Conservation (phyloP, 1,140 invertebrate genomes). For the Notospermus geniculatus region DNA sequence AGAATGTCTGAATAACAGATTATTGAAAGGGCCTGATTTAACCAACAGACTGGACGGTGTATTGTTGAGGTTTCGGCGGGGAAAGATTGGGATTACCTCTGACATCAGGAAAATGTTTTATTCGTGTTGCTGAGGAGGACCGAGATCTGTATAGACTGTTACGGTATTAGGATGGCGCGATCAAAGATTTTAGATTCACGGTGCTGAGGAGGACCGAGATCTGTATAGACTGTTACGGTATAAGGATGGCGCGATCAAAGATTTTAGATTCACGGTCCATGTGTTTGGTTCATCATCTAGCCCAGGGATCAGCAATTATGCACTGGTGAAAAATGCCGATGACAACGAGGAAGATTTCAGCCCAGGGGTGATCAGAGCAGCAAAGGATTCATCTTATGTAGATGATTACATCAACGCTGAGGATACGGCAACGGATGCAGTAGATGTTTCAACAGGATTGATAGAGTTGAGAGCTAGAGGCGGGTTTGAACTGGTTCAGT, state of each 20-base stretch:
- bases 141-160: not conserved
- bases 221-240: not conserved
- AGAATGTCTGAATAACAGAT: slow-evolving; percentile 25
- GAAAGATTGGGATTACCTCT: not conserved
- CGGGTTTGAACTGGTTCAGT: too few relatives aligned
- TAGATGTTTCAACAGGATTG: too few relatives aligned
- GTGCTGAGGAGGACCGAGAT: not conserved
- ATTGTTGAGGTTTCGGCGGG: slow-evolving; percentile 17
- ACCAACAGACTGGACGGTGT: slow-evolving; percentile 32
- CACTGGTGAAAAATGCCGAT: not conserved
- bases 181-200: not conserved
- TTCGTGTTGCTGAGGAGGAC: too few relatives aligned
- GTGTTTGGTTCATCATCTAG: not conserved
- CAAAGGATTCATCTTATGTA: not conserved
- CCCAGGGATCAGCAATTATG: not conserved
- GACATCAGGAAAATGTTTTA: not conserved
- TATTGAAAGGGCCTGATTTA: slow-evolving; percentile 37
- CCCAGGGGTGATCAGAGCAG: not conserved
- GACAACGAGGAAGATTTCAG: not conserved
- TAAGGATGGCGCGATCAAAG: not conserved
- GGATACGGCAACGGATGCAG: too few relatives aligned
- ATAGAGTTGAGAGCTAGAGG: too few relatives aligned
- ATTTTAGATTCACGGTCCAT: not conserved
- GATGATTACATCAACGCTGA: not conserved
- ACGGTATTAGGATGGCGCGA: not conserved